A percentile compares a stretch with the other conserved stretches of the same genome.
These are phyloP conservation scores for Percopsis transmontana DNA, from an alignment of 2,113 vertebrate species.

Conservation along the genomic window DNA sequence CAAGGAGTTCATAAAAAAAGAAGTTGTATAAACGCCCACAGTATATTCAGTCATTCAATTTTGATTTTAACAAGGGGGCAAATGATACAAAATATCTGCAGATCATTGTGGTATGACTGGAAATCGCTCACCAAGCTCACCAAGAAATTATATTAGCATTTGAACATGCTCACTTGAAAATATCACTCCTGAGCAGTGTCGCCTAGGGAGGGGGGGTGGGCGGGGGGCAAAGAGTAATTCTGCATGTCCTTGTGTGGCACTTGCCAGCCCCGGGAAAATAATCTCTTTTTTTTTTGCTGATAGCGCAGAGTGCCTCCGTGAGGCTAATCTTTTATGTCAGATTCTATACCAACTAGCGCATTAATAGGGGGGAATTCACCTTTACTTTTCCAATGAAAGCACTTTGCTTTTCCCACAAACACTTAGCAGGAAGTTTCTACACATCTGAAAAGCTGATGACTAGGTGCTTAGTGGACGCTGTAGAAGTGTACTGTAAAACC, in stretches of 20 bases:
- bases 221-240: slow-evolving; percentile 44
- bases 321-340: slow-evolving; percentile 71
- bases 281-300: slow-evolving; percentile 54
- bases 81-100: not conserved
- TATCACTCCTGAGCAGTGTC: slow-evolving; percentile 36
- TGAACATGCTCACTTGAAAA: slow-evolving; percentile 40
- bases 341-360: slow-evolving; percentile 58
- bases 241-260: slow-evolving; percentile 68
- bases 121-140: not conserved
- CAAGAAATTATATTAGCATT: slow-evolving; percentile 6
- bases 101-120: not conserved
- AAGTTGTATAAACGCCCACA: not conserved
- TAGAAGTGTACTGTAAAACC: slow-evolving; percentile 47
- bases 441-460: slow-evolving; percentile 61
- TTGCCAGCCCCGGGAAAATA: slow-evolving; percentile 63
- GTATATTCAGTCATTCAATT: slow-evolving; percentile 1
- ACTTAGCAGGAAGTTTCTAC: slow-evolving; percentile 40
- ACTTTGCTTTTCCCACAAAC: slow-evolving; percentile 46
- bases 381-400: slow-evolving; percentile 58
- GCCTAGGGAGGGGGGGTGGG: slow-evolving; percentile 31
- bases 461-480: slow-evolving; percentile 44
- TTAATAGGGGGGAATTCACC: slow-evolving; percentile 56
- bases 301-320: slow-evolving; percentile 68
- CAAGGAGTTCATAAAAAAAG: slow-evolving; percentile 27
- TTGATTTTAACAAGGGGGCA: not conserved